phyloP scores from a whole-genome alignment of 2,888 invertebrate species.

The Phyllotreta striolata region DNA sequence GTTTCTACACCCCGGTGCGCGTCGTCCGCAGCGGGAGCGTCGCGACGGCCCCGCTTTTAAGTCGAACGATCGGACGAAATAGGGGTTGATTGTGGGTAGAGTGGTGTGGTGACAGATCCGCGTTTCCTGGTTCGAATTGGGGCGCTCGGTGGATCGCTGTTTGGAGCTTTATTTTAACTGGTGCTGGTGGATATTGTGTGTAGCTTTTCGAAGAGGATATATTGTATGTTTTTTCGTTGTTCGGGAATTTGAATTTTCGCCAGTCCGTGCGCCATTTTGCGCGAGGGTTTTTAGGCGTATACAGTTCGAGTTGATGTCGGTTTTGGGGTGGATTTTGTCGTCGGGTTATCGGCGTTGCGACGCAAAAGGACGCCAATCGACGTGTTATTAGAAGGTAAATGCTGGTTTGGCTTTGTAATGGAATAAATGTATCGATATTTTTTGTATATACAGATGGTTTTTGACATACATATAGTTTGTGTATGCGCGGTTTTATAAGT shows the following conservation, averaged over 20 bases:
- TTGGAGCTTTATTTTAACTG: too few relatives aligned
- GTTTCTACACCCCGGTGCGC: background rate
- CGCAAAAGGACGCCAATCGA: slow-evolving; percentile 22
- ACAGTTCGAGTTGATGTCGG: slow-evolving; percentile 48
- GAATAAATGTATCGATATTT: background rate
- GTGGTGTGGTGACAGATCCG: background rate
- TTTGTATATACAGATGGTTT: too few relatives aligned
- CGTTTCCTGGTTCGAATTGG: too few relatives aligned
- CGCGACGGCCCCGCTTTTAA: slow-evolving; percentile 6
- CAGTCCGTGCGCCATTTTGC: slow-evolving; percentile 55
- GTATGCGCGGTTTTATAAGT: too few relatives aligned
- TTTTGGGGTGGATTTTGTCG: slow-evolving; percentile 27
- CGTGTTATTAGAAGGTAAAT: slow-evolving; percentile 27
- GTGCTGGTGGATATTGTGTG: slow-evolving; percentile 1
- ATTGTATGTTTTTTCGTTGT: too few relatives aligned
- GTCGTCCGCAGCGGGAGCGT: slow-evolving; percentile 18
- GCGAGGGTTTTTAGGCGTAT: slow-evolving; percentile 54
- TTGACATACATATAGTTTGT: too few relatives aligned
- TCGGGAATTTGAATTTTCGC: slow-evolving; percentile 32
- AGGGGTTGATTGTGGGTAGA: slow-evolving; percentile 21
- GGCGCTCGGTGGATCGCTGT: too few relatives aligned
- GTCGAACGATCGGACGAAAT: slow-evolving; percentile 8
- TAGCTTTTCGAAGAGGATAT: background rate
- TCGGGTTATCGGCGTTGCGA: slow-evolving; percentile 22
- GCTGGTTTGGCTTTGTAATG: background rate